phyloP scores from a whole-genome alignment of 2,113 vertebrate species.

The Cromileptes altivelis region DNA sequence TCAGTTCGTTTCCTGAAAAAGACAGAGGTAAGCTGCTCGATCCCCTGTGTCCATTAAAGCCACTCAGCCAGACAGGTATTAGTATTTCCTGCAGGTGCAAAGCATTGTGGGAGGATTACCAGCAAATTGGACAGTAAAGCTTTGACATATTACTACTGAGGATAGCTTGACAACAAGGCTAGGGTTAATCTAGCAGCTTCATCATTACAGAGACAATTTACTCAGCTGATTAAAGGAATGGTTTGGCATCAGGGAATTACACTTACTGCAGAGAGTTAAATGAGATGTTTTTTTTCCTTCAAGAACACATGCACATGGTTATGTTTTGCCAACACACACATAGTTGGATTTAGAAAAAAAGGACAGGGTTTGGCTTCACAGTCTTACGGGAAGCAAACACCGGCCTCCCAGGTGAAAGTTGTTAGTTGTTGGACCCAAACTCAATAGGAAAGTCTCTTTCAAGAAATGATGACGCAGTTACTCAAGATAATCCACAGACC shows the following conservation, averaged over 20 bases:
- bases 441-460: too few species aligned
- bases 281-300: too few species aligned
- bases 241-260: not conserved
- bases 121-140: not conserved
- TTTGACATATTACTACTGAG: not conserved
- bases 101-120: not conserved
- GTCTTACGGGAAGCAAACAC: too few species aligned
- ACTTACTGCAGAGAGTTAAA: not conserved
- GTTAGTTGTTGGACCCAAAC: too few species aligned
- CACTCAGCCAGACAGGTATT: not conserved
- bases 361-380: too few species aligned
- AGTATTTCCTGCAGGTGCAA: slow-evolving; percentile 2
- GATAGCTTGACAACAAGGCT: not conserved
- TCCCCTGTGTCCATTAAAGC: not conserved
- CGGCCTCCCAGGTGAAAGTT: too few species aligned
- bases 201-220: not conserved
- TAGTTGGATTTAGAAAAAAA: too few species aligned
- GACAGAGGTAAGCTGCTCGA: not conserved
- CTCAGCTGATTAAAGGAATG: not conserved
- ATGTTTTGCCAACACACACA: too few species aligned
- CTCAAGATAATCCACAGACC: too few species aligned
- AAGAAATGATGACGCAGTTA: too few species aligned
- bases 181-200: too few species aligned
- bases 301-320: too few species aligned
- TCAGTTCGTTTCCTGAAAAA: not conserved